Conservation (phyloP, 2,113 vertebrate species). For the Tylochromis polylepis region DNA sequence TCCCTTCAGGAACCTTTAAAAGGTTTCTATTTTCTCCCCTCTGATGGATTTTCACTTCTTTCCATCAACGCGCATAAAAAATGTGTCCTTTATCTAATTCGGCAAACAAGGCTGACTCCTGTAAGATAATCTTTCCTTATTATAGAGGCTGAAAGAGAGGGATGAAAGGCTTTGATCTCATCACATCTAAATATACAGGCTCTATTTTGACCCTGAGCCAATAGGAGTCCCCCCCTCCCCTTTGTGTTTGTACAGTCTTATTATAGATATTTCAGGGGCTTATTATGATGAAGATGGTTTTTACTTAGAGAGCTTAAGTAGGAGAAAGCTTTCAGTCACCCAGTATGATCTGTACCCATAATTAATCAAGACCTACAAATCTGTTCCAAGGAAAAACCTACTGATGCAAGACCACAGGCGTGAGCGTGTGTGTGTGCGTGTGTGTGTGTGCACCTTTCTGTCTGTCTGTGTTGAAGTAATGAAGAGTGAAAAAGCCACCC, state of each 20-base stretch:
- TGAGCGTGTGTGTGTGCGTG: rapidly evolving
- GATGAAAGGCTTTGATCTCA: not conserved
- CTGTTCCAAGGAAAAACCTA: not conserved
- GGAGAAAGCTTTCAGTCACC: not conserved
- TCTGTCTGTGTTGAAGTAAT: not conserved
- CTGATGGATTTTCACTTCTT: not conserved
- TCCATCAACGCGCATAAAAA: not conserved
- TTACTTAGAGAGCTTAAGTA: not conserved
- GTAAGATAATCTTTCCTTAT: not conserved
- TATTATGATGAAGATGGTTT: not conserved
- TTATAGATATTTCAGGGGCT: not conserved
- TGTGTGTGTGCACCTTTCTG: not conserved
- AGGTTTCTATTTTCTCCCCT: not conserved
- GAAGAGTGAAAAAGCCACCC: not conserved
- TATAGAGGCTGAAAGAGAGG: not conserved
- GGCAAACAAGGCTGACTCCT: not conserved
- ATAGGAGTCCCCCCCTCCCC: not conserved
- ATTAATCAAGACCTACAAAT: not conserved
- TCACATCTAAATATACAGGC: not conserved
- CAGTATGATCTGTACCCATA: rapidly evolving
- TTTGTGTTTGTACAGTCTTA: not conserved
- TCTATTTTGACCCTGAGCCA: not conserved
- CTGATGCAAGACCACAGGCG: not conserved
- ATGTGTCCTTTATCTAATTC: not conserved
- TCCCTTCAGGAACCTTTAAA: not conserved